phyloP scores from a whole-genome alignment of 2,797 vertebrate genomes.

The Melanotaenia parkinsoni region DNA sequence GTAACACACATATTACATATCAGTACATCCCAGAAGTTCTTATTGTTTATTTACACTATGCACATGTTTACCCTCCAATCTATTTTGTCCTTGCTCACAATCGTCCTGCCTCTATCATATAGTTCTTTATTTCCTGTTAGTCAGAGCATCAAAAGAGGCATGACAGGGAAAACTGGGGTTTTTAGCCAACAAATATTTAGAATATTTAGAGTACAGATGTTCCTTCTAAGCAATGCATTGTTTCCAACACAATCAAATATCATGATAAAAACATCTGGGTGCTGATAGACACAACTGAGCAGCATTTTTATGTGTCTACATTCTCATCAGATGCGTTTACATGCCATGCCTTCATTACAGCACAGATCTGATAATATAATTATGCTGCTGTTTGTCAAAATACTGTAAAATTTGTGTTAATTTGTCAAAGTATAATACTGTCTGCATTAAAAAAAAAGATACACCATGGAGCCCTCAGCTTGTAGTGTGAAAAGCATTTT shows the following conservation, averaged over 20 bases:
- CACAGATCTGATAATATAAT: background rate
- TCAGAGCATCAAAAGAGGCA: background rate
- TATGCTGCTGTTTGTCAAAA: background rate
- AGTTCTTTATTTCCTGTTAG: background rate
- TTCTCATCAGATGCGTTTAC: background rate
- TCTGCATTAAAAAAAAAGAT: no score
- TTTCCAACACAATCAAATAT: background rate
- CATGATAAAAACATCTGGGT: background rate
- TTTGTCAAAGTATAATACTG: no score
- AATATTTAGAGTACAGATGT: background rate
- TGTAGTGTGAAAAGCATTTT: no score
- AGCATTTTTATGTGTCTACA: background rate
- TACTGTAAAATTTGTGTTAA: background rate
- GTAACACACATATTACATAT: background rate
- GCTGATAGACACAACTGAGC: background rate
- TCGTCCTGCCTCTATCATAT: background rate
- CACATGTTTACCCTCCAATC: background rate
- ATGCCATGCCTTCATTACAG: background rate
- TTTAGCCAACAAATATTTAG: slow-evolving; percentile 1
- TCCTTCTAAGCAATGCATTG: background rate
- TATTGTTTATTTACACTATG: background rate
- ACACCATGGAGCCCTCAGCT: no score
- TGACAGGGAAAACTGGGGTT: background rate
- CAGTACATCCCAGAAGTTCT: background rate
- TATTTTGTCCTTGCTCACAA: background rate